Evolutionary conservation across 2,797 vertebrate species (phyloP), one percentile per base, ranked within the genome.

Genomic region (Chaunax sp.): DNA sequence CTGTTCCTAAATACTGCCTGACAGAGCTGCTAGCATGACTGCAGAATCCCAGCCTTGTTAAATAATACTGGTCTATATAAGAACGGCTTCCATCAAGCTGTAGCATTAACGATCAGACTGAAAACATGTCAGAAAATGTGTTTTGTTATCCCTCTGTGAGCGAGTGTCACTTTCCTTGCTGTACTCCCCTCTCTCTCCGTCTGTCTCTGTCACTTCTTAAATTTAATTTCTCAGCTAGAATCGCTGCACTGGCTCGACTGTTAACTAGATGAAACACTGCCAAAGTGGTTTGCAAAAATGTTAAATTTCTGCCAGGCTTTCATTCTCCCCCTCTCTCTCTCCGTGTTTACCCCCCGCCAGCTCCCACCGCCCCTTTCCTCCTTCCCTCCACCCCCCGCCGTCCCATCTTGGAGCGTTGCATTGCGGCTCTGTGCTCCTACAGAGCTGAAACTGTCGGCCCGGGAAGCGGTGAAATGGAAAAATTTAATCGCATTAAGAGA

Each of bases 401-500:
- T 65, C 74, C 78, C 64, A 25, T 82, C 80, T 86, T 78, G 67
- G 86, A 76, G 80, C 65, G 62, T 86, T 88, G 82, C 74, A 78
- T 85, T 87, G 84, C 83, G 58, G 80, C 83, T 80, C 75, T 64
- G 67, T 80, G 83, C 85, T 87, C 81, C 83, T 87, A 87, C 90
- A 85, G 86, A 92, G 89, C 88, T 85, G 63, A 88, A 89, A 89
- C 90, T 91, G 89, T 92, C 87, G 89, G 84, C 89, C 79, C 82
- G 89, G 87, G 78, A 89, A 87, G 91, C 94, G 80, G 87, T 93
- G 94, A 93, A 89, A 94, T 92, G 93, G 94, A 94, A 95, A 94
- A 91, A 92, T 94, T 92, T 95, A 95, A 95, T 95, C 93, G 90
- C 93, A 94, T 95, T 93, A 95, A 90, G 90, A 92, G 88, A 93